Percentiles rank a stretch among this genome's conserved stretches.
Conservation (phyloP, 2,113 vertebrate species). For the Speoplatyrhinus poulsoni region DNA sequence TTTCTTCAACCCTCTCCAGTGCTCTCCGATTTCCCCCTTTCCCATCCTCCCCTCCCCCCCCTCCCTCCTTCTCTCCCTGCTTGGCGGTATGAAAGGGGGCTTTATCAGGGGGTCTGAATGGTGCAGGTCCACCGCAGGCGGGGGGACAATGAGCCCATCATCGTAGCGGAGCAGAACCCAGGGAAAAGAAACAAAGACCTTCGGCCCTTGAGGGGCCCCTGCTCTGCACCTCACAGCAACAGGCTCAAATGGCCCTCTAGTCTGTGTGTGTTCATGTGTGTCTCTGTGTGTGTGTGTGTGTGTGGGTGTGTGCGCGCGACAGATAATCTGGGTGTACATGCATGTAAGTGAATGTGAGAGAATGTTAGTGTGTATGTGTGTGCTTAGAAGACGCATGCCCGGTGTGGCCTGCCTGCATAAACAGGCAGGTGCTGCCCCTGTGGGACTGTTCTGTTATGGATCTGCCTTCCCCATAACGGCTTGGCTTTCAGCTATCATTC, state of each 20-base stretch:
- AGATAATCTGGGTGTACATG: constrained; percentile 4
- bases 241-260: constrained; percentile 44
- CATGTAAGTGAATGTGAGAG: neutral
- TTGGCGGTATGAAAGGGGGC: constrained; percentile 64
- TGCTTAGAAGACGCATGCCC: neutral
- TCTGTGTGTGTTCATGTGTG: constrained; percentile 19
- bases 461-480: constrained; percentile 17
- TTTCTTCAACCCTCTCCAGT: constrained; percentile 18
- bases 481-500: constrained; percentile 45
- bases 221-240: constrained; percentile 56
- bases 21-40: neutral
- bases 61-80: constrained; percentile 30
- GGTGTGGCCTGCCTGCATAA: constrained; percentile 38
- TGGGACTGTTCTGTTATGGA: constrained; percentile 50
- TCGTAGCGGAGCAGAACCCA: constrained; percentile 70
- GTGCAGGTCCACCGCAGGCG: constrained; percentile 64
- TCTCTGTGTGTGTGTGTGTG: neutral
- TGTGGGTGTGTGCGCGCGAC: neutral
- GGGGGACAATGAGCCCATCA: constrained; percentile 70
- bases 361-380: constrained; percentile 24
- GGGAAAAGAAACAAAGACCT: constrained; percentile 70
- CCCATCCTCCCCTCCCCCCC: constrained; percentile 5
- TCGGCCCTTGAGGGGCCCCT: constrained; percentile 60
- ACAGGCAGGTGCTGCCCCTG: constrained; percentile 60
- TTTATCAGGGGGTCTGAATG: constrained; percentile 71